Evolutionary conservation across 1,140 invertebrate species (phyloP), one percentile per base, ranked within the genome.

Genomic region (Trichonephila inaurata): DNA sequence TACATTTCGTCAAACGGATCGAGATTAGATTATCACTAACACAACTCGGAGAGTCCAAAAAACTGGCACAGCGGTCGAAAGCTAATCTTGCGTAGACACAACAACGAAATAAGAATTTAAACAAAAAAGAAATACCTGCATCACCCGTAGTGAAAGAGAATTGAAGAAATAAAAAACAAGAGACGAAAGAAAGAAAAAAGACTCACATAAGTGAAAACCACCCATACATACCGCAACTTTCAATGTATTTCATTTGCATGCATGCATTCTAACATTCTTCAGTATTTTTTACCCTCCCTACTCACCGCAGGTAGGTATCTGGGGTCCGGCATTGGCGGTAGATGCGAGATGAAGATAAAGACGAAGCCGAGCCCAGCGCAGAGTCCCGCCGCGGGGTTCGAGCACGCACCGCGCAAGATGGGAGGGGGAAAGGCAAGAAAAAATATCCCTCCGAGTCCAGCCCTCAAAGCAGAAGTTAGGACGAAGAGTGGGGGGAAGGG

Each of bases 211-310:
- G 28, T 62, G 19, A 64, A 77, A 77, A 77, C 72, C 85, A 62
- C 28, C 60, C 85, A 87, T 28, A 87, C 85, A 85, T 85, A 85
- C 82, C 44, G 44, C 82, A 77, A 77, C 72, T 77, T 64, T 61
- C 60, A 33, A 64, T 64, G 85, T 64, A 87, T 87, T 87, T 87
- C 85, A 87, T 87, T 87, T 87, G 61, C 85, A 87, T 87, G 82
- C 51, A 85, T 85, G 85, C 85, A 87, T 87, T 87, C 61, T 33
- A 87, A 87, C 85, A 83, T 83, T 83, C 40, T 44, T 51, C n/a
- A 64, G 16, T 44, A 21, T 58, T 64, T 64, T 28, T 83, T 83
- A 10, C 82, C 82, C n/a, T 58, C 82, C 51, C 82, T 8, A 8
- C 40, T n/a, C 44, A n/a, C 62, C 12, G 87, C 8, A 89, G 87